These are phyloP conservation scores for Apostichopus leukothele DNA, from an alignment of 53 echinoderm and acorn worm genomes.

Conservation along the genomic window DNA sequence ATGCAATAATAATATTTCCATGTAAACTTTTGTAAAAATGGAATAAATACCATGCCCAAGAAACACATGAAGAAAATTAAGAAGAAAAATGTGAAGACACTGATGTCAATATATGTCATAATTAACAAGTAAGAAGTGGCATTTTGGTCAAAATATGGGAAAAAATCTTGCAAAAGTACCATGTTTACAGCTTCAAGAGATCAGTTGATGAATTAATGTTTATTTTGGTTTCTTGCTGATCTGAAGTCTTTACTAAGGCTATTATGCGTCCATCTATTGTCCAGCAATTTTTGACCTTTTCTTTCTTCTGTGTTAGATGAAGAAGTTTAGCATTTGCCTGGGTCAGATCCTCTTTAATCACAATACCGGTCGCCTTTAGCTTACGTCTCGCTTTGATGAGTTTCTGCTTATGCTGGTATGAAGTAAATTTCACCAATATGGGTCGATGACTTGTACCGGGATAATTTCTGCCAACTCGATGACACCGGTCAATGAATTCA, in stretches of 20 bases:
- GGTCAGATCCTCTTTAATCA: slow-evolving; percentile 20
- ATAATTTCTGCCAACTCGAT: background rate
- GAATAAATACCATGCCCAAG: background rate
- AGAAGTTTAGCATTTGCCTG: background rate
- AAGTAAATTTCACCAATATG: no score
- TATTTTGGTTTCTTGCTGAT: background rate
- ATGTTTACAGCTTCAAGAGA: slow-evolving; percentile 6
- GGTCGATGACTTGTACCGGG: background rate
- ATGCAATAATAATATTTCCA: background rate
- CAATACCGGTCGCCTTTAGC: slow-evolving; percentile 4
- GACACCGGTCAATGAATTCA: slow-evolving; percentile 20
- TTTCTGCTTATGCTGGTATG: slow-evolving; percentile 13
- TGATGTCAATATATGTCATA: background rate
- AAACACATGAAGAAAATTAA: background rate
- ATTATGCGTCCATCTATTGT: background rate
- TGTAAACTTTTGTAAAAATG: background rate
- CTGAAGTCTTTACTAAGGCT: background rate
- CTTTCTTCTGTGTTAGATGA: background rate
- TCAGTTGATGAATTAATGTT: background rate
- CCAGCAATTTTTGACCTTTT: background rate
- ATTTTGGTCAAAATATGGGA: background rate
- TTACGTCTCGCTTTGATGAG: background rate
- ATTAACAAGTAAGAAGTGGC: background rate
- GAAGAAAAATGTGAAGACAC: background rate
- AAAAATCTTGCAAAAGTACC: background rate